Conservation (phyloP, 2,797 vertebrate genomes). For the Gila robusta region DNA sequence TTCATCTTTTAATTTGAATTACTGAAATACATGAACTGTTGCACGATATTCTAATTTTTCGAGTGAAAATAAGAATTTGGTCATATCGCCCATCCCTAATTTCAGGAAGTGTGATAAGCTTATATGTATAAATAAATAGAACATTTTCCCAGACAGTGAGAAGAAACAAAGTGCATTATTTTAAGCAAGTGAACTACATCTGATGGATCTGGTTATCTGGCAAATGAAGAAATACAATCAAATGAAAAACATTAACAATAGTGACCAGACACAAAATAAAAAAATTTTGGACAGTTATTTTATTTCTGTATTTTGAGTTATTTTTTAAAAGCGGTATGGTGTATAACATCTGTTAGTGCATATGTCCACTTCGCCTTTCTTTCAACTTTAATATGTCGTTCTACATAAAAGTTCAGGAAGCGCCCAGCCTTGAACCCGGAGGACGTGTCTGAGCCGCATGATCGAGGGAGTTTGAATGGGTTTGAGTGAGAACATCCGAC, state of each 20-base stretch:
- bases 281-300: slow-evolving; percentile 29
- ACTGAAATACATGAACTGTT: no score
- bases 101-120: background rate
- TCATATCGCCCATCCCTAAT: background rate
- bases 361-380: slow-evolving; percentile 1
- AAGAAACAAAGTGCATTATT: background rate
- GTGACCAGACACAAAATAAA: slow-evolving; percentile 13
- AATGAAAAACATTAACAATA: background rate
- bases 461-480: background rate
- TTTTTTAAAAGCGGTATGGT: slow-evolving; percentile 28
- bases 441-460: background rate
- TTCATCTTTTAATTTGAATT: no score
- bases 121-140: background rate
- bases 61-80: no score
- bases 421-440: background rate
- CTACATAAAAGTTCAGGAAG: slow-evolving; percentile 5
- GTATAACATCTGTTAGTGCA: slow-evolving; percentile 24
- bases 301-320: slow-evolving; percentile 23
- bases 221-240: background rate
- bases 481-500: slow-evolving; percentile 9
- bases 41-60: no score
- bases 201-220: background rate
- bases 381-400: slow-evolving; percentile 12
- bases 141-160: background rate
- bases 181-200: background rate